Percentiles rank a stretch among this genome's conserved stretches.
phyloP scores from a whole-genome alignment of 2,888 invertebrate species.

The Disparrhopalites patrizii region DNA sequence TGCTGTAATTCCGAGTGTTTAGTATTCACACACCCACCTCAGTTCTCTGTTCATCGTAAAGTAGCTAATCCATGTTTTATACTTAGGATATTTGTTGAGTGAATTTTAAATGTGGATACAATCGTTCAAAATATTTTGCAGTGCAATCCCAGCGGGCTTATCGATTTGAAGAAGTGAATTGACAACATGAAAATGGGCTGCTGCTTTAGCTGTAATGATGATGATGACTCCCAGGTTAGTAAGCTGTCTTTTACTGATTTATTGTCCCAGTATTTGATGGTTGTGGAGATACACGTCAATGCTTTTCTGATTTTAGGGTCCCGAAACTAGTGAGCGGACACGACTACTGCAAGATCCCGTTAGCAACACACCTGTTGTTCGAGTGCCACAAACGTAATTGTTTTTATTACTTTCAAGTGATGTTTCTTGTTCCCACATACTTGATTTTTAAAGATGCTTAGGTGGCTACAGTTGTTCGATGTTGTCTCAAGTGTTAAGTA shows the following conservation, averaged over 20 bases:
- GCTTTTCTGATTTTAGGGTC: conserved; percentile 30
- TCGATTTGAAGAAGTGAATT: conserved; percentile 5
- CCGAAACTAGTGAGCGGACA: conserved; percentile 37
- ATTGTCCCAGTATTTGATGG: not conserved
- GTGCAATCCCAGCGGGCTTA: not conserved
- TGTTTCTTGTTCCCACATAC: no score
- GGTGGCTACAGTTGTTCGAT: no score
- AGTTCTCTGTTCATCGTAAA: no score
- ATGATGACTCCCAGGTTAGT: conserved; percentile 45
- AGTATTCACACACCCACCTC: no score
- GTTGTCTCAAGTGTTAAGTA: not conserved
- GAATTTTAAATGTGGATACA: no score
- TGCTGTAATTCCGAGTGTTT: no score
- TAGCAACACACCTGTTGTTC: conserved; percentile 44
- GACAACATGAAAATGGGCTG: conserved; percentile 46
- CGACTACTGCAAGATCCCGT: conserved; percentile 42
- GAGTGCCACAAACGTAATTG: conserved; percentile 43
- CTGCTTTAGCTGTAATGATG: conserved; percentile 48
- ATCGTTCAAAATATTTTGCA: no score
- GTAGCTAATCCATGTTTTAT: no score
- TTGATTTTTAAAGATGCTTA: no score
- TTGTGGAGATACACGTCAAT: not conserved
- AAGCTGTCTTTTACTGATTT: not conserved
- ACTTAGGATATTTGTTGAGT: not conserved
- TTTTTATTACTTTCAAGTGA: not conserved